These are phyloP conservation scores for Chunga burmeisteri DNA, from an alignment of 2,113 vertebrate genomes.

Conservation along the genomic window DNA sequence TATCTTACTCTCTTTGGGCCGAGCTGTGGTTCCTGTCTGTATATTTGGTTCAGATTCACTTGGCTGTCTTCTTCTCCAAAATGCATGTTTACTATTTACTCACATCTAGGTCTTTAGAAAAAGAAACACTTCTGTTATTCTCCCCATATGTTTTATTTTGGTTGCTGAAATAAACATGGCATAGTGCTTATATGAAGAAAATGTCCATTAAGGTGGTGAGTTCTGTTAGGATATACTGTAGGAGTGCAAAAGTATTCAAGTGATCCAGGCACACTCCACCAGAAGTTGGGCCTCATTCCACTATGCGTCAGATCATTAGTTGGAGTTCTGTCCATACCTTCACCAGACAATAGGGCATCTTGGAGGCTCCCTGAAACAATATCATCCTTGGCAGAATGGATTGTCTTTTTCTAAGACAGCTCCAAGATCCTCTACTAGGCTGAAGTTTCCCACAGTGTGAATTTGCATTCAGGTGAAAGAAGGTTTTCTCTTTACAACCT, in stretches of 20 bases:
- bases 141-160: not conserved
- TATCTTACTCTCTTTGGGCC: not conserved
- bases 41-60: not conserved
- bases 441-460: not conserved
- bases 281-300: not conserved
- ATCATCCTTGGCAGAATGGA: not conserved
- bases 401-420: not conserved
- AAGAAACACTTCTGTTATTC: not conserved
- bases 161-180: not conserved
- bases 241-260: not conserved
- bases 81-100: not conserved
- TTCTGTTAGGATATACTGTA: not conserved
- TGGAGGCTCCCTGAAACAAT: not conserved
- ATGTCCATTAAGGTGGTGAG: not conserved
- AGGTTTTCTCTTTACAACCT: not conserved
- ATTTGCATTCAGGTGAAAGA: not conserved
- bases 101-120: not conserved
- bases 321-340: not conserved
- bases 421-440: not conserved
- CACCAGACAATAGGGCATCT: not conserved
- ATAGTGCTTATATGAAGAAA: not conserved
- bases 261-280: not conserved
- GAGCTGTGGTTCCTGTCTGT: not conserved
- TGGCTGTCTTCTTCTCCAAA: not conserved
- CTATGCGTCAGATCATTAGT: not conserved